Evolutionary conservation across 2,888 invertebrate species (phyloP), one percentile per base, ranked within the genome.

Genomic region (Scelioninae gen. 1): DNA sequence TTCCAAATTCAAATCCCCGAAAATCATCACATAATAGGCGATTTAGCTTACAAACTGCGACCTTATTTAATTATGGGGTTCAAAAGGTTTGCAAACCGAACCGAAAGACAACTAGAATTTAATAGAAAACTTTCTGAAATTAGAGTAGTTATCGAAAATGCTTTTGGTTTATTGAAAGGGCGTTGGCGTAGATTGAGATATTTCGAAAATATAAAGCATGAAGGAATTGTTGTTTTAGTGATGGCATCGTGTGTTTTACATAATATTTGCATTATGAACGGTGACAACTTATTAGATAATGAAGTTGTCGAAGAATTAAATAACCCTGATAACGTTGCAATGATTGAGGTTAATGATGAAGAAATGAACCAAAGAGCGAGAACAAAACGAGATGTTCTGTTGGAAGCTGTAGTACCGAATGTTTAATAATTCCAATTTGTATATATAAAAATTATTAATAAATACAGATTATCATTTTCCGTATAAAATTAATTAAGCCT

Each of bases 121-220:
- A 80, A 80, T 55, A 16, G 23, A 62, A 69, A 53, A 62, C 32
- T 75, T 13, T 68, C 60, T 11, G 43, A 69, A 23, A 16, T 49
- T 11, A 34, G 80, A 60, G 8, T 65, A 11, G 32, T 72, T n/a
- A 80, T 74, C 13, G 56, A 68, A 45, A 23, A 56, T 68, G 66
- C 66, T n/a, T 66, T 66, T 58, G 58, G 34, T 38, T 31, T 74
- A 11, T 43, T 56, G 8, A 80, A 80, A 49, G 53, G 43, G 38
- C 38, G 80, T 47, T 80, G 74, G 74, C 72, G 75, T n/a, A 34
- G 75, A 49, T 32, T 79, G 7, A 72, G 66, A 53, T 1, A 0
- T 10, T 43, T 68, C 7, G 68, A 68, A 45, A 68, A 56, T 32
- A 31, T 45, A 0, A 6, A 15, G n/a, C 68, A 43, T 11, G 56